These are phyloP conservation scores for Datnioides undecimradiatus DNA, from an alignment of 2,113 vertebrate genomes.

Conservation along the genomic window DNA sequence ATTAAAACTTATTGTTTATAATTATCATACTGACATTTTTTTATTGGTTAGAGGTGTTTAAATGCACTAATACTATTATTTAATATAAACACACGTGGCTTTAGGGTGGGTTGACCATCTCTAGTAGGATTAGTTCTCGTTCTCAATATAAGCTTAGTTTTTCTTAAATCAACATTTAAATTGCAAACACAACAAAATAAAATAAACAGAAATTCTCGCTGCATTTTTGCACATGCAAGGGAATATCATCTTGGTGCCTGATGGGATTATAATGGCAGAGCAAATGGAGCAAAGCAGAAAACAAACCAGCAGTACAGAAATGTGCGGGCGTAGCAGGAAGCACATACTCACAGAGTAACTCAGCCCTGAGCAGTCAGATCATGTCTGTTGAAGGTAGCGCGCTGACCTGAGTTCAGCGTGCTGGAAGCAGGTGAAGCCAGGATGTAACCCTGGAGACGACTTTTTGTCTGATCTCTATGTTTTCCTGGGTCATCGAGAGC, in stretches of 20 bases:
- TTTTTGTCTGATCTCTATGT: conserved; percentile 17
- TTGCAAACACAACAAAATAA: conserved; percentile 25
- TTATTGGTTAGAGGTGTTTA: not conserved
- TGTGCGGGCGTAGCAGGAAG: not conserved
- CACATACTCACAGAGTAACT: not conserved
- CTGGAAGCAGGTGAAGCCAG: not conserved
- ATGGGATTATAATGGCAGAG: conserved; percentile 27
- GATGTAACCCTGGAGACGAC: not conserved
- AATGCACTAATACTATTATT: not conserved
- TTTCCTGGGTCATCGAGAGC: not conserved
- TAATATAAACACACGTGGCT: not conserved
- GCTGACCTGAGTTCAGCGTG: conserved; percentile 34
- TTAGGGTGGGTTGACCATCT: not conserved
- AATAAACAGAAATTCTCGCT: not conserved
- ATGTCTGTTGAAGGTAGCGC: conserved; percentile 12
- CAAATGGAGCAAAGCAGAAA: conserved; percentile 40
- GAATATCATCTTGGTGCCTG: conserved; percentile 5
- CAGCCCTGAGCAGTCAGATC: conserved; percentile 23
- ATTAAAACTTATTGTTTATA: not conserved
- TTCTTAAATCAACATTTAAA: not conserved
- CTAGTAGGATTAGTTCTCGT: conserved; percentile 33
- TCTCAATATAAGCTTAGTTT: conserved; percentile 25
- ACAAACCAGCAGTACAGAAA: conserved; percentile 23
- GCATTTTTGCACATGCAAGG: not conserved
- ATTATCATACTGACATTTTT: not conserved